These are phyloP conservation scores for Cephalopachus bancanus DNA, from an alignment of 2,797 vertebrate genomes.

Conservation along the genomic window DNA sequence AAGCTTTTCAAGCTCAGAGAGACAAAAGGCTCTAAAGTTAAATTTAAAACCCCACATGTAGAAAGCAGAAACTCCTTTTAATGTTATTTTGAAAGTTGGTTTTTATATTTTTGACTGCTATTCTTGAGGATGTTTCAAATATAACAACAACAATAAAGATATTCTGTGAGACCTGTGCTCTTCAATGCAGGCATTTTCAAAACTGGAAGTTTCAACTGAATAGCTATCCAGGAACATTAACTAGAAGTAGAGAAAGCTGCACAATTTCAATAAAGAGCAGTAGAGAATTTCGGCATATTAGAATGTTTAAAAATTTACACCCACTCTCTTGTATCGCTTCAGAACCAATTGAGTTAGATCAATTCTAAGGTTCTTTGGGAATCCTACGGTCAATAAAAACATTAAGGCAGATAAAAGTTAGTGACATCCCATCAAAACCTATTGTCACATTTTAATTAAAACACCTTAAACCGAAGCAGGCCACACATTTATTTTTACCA, in stretches of 20 bases:
- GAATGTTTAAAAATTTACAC: not conserved
- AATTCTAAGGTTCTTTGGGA: not conserved
- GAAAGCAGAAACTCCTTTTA: not conserved
- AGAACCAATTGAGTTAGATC: not conserved
- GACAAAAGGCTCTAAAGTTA: not conserved
- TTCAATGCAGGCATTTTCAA: not conserved
- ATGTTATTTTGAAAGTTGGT: constrained; percentile 10
- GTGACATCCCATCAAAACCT: not conserved
- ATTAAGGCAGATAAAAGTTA: not conserved
- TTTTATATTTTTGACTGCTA: not conserved
- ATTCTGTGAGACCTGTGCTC: not conserved
- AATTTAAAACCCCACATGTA: not conserved
- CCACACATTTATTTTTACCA: not conserved
- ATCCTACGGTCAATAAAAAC: not conserved
- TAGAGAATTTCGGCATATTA: not conserved
- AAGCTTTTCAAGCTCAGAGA: not conserved
- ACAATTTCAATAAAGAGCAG: not conserved
- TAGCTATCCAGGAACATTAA: not conserved
- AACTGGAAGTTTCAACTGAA: constrained; percentile 30
- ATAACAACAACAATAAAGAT: not conserved
- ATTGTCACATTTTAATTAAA: not conserved
- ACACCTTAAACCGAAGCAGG: not conserved
- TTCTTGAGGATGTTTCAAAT: not conserved
- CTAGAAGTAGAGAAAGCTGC: not conserved
- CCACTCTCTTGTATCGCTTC: not conserved